Percentiles rank a stretch among this genome's conserved stretches.
Conservation (phyloP, 2,888 invertebrate species). For the Ophion costatus region DNA sequence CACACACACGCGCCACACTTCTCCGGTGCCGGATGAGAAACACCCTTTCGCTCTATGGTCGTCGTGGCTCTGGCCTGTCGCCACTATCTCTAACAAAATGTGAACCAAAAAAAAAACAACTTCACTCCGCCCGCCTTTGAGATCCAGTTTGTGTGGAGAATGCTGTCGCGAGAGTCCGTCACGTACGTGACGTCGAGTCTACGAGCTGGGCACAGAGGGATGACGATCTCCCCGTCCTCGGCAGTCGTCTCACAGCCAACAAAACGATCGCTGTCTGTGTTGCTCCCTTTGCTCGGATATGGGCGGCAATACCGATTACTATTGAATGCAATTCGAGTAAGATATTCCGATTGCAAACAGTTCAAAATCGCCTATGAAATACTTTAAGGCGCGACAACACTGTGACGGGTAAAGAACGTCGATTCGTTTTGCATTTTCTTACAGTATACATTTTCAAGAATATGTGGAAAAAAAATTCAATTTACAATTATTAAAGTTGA, state of each 20-base stretch:
- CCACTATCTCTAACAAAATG: slow-evolving; percentile 49
- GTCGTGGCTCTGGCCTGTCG: slow-evolving; percentile 51
- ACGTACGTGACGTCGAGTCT: slow-evolving; percentile 67
- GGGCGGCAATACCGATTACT: not conserved
- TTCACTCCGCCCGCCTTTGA: slow-evolving; percentile 56
- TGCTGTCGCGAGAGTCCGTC: slow-evolving; percentile 55
- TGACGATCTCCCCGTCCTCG: slow-evolving; percentile 19
- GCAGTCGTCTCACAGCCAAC: slow-evolving; percentile 3
- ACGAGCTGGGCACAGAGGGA: slow-evolving; percentile 55
- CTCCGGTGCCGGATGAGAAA: slow-evolving; percentile 28
- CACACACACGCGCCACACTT: not conserved
- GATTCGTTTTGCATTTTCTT: too few relatives aligned
- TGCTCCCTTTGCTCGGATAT: not conserved
- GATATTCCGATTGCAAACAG: not conserved
- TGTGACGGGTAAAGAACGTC: too few relatives aligned
- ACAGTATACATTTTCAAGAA: too few relatives aligned
- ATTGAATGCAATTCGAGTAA: not conserved
- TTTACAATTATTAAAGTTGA: too few relatives aligned
- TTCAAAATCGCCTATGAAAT: not conserved
- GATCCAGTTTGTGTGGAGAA: slow-evolving; percentile 61
- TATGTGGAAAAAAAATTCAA: too few relatives aligned
- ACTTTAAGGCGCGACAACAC: too few relatives aligned
- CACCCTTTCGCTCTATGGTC: slow-evolving; percentile 29
- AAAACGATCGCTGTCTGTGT: slow-evolving; percentile 21
- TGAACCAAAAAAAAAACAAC: slow-evolving; percentile 34